Evolutionary conservation across 2,113 vertebrate genomes (phyloP), one percentile per base, ranked within the genome.

Genomic region (Motacilla tschutschensis): DNA sequence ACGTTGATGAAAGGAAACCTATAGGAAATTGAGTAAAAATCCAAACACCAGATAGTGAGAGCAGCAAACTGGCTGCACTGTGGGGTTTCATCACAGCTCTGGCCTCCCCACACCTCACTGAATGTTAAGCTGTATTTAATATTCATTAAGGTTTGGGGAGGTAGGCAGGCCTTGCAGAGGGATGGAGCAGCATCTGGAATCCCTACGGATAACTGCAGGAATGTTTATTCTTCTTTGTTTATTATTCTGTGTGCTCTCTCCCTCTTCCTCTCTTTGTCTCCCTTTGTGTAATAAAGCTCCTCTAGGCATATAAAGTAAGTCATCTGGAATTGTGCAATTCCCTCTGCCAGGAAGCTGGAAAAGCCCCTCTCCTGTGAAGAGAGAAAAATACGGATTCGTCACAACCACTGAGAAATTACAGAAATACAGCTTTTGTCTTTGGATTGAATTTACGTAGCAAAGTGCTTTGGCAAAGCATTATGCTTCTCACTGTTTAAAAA

Each of bases 211-310:
- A 82, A 60, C 44, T 73, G 51, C 53, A 73, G 79, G 64, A 88
- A 87, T 67, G 84, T 82, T 87, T 91, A 66, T 91, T 90, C 67
- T 82, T 59, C 80, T 86, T 76, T 91, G 81, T 92, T 95, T 95
- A 47, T 91, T 84, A 87, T 90, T 79, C 81, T 64, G 64, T 88
- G 72, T 43, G 72, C 65, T 79, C 48, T 89, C 54, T 86, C 55
- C 50, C 43, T 78, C 55, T 93, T 89, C 78, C 83, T 83, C 74
- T 81, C 75, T 89, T 79, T 78, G 77, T 75, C 50, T 91, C 46
- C 48, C 55, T 78, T 86, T 91, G 81, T 92, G 79, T 41, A 88
- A 83, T 83, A 78, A 78, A 89, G 85, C 65, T 93, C 84, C 76
- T 88, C 72, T 57, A 91, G 76, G 79, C 81, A 21, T 25, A 53